A percentile compares a stretch with the other conserved stretches of the same genome.
phyloP scores from a whole-genome alignment of 1,140 invertebrate species.

The Adoxophyes honmai region DNA sequence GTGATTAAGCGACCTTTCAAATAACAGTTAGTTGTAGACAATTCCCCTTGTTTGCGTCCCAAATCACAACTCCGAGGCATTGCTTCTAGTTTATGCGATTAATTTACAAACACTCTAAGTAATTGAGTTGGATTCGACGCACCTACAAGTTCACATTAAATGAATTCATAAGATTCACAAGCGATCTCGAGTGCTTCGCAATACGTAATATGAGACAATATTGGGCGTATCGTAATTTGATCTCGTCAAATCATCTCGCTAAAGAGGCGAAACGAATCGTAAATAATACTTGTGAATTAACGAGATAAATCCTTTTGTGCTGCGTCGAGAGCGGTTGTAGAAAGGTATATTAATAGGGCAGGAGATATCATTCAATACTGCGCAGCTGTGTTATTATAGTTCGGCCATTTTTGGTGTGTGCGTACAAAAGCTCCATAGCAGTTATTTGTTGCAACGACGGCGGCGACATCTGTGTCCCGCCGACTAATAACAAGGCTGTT shows the following conservation, averaged over 20 bases:
- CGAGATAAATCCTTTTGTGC: slow-evolving; percentile 55
- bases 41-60: slow-evolving; percentile 45
- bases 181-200: slow-evolving; percentile 18
- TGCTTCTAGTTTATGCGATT: slow-evolving; percentile 31
- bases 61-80: slow-evolving; percentile 34
- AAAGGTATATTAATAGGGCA: slow-evolving; percentile 21
- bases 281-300: slow-evolving; percentile 67
- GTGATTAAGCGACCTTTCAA: slow-evolving; percentile 60
- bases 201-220: slow-evolving; percentile 64
- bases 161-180: not conserved
- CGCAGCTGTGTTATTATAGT: slow-evolving; percentile 36
- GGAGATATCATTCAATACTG: slow-evolving; percentile 27
- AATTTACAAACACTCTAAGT: slow-evolving; percentile 24
- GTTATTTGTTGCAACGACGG: slow-evolving; percentile 36
- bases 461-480: slow-evolving; percentile 39
- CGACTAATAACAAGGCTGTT: slow-evolving; percentile 42
- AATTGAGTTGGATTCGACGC: slow-evolving; percentile 15
- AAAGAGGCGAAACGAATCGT: slow-evolving; percentile 64
- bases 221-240: slow-evolving; percentile 62
- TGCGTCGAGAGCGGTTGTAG: not conserved
- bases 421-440: slow-evolving; percentile 28
- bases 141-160: slow-evolving; percentile 25
- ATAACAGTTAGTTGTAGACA: slow-evolving; percentile 53
- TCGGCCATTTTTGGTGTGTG: slow-evolving; percentile 29
- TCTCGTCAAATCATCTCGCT: slow-evolving; percentile 52